A percentile compares a stretch with the other conserved stretches of the same genome.
These are phyloP conservation scores for Rhizomys pruinosus DNA, from an alignment of 2,113 vertebrate genomes.

Conservation along the genomic window DNA sequence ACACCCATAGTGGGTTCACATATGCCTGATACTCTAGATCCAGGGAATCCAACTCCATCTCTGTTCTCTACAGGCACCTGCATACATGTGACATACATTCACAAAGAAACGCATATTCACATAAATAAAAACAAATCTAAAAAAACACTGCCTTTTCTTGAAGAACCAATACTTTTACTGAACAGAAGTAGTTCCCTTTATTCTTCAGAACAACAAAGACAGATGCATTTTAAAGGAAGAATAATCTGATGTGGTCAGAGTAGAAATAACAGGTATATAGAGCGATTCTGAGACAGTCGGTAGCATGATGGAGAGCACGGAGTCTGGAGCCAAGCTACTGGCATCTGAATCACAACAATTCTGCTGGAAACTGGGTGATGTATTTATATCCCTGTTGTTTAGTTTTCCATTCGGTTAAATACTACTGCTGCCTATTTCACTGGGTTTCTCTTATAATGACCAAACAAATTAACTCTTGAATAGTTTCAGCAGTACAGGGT, in stretches of 20 bases:
- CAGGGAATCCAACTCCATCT: not conserved
- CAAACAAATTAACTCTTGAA: constrained; percentile 19
- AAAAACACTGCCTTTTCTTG: not conserved
- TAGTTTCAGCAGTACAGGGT: constrained; percentile 17
- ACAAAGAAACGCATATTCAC: not conserved
- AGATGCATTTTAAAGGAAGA: constrained; percentile 16
- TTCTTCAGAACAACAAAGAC: constrained; percentile 2
- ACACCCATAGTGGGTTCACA: not conserved
- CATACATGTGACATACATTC: not conserved
- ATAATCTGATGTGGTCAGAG: not conserved
- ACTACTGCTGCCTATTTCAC: not conserved
- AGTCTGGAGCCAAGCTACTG: not conserved
- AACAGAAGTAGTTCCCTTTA: not conserved
- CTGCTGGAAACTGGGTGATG: not conserved
- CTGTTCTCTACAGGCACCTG: not conserved
- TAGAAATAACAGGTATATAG: not conserved
- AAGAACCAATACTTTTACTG: constrained; percentile 37
- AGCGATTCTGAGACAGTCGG: not conserved
- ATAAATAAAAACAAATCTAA: not conserved
- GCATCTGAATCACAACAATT: not conserved
- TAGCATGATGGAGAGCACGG: not conserved
- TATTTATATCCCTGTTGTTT: not conserved
- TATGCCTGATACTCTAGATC: not conserved
- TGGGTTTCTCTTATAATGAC: not conserved
- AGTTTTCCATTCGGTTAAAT: not conserved